Evolutionary conservation across 2,888 invertebrate genomes (phyloP), one percentile per base, ranked within the genome.

Genomic region (Bombylius major): DNA sequence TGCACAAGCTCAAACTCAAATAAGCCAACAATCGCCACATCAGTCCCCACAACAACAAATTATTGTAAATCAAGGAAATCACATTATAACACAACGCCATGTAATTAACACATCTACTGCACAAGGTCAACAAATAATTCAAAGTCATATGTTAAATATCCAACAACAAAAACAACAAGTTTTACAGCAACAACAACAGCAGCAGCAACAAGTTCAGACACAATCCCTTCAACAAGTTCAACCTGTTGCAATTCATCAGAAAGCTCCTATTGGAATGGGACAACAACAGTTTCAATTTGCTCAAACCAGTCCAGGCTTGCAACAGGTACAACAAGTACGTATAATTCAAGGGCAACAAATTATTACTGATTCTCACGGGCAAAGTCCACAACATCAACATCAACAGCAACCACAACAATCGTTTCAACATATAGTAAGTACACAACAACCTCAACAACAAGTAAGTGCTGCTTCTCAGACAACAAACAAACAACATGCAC

Each of bases 61-160:
- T 13, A 61, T 64, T 8, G 62, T 63, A 36, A 61, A 61, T 31
- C 62, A 62, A 53, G 59, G 58, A 14, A 64, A 69, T 56, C 71
- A 70, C 60, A 67, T 71, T 4, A 71, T 72, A 13, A 66, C 70
- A 5, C 72, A 72, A 53, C 64, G 70, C 2, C 74, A 74, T 54
- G 68, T 73, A 0, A 72, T 73, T 23, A 73, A 73, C 51, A 72
- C 73, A 4, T 69, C 74, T 4, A 71, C 74, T 1, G 66, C 69
- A 5, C 73, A 73, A 50, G 74, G 74, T 0, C 74, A 74, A 46
- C 73, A 74, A 62, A 69, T 73, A n/a, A 72, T 73, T 45, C 74
- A 74, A 58, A 72, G 67, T 57, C 73, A 73, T 54, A 70, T 72
- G 70, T 62, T 70, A 53, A 72, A 64, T 56, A 66, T 70, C 45